Conservation (phyloP, 2,113 vertebrate species). For the Albula goreensis region DNA sequence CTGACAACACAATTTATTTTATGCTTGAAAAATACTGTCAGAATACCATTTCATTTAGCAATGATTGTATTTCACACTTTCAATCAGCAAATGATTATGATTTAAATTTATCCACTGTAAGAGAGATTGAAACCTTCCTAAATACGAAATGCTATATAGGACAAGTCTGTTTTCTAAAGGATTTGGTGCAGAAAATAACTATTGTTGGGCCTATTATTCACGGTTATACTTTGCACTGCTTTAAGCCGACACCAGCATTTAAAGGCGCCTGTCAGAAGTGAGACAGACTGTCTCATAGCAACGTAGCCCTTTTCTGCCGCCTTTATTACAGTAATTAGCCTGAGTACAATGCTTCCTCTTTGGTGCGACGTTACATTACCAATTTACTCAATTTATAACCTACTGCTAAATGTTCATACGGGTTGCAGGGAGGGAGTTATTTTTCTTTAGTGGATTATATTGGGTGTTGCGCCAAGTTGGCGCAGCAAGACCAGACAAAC, state of each 20-base stretch:
- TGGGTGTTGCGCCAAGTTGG: neutral
- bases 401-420: neutral
- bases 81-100: neutral
- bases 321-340: constrained; percentile 13
- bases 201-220: too few species aligned
- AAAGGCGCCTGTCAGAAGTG: neutral
- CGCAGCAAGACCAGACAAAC: neutral
- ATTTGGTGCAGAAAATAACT: neutral
- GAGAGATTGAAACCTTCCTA: neutral
- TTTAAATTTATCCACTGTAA: neutral
- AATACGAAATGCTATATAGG: neutral
- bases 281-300: neutral
- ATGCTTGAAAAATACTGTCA: neutral
- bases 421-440: neutral
- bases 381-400: neutral
- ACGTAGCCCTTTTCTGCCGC: neutral
- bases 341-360: neutral
- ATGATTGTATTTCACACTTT: neutral
- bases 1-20: too few species aligned
- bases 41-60: neutral
- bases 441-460: neutral
- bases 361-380: neutral
- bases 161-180: neutral
- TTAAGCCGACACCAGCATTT: neutral
- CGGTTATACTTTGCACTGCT: too few species aligned